Evolutionary conservation across 2,888 invertebrate species (phyloP).

Genomic region (Cataglyphis rosenhaueri): DNA sequence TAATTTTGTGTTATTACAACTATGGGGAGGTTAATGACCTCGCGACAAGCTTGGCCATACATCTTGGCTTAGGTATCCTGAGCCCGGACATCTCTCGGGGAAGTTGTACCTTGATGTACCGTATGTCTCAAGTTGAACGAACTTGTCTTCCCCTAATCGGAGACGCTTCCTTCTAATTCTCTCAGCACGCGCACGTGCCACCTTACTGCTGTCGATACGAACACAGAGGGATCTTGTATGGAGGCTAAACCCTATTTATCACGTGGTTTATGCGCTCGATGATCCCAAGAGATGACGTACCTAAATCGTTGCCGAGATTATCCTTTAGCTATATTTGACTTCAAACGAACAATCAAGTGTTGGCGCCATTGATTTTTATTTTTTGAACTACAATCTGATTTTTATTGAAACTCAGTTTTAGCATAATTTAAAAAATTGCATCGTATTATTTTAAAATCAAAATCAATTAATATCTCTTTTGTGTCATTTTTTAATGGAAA

Average conservation of each 20-base stretch:
- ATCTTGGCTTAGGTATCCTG: neutral
- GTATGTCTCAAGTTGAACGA: constrained; percentile 72
- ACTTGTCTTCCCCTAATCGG: constrained; percentile 56
- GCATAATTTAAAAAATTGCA: neutral
- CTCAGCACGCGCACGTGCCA: constrained; percentile 60
- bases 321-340: constrained; percentile 65
- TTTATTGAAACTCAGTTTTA: neutral
- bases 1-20: neutral
- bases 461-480: neutral
- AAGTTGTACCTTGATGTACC: neutral
- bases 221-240: constrained; percentile 34
- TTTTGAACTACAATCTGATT: neutral
- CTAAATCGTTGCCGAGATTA: constrained; percentile 61
- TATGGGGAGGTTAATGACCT: neutral
- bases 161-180: constrained; percentile 58
- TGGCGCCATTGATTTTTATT: neutral
- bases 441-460: neutral
- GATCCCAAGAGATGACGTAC: constrained; percentile 61
- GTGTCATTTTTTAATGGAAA: neutral
- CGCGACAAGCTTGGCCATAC: neutral
- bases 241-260: constrained; percentile 59
- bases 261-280: constrained; percentile 64
- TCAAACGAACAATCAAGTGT: constrained; percentile 37
- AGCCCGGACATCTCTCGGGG: neutral
- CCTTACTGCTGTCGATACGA: constrained; percentile 54